phyloP scores from a whole-genome alignment of 2,113 vertebrate species.

The Plecturocebus donacophilus region DNA sequence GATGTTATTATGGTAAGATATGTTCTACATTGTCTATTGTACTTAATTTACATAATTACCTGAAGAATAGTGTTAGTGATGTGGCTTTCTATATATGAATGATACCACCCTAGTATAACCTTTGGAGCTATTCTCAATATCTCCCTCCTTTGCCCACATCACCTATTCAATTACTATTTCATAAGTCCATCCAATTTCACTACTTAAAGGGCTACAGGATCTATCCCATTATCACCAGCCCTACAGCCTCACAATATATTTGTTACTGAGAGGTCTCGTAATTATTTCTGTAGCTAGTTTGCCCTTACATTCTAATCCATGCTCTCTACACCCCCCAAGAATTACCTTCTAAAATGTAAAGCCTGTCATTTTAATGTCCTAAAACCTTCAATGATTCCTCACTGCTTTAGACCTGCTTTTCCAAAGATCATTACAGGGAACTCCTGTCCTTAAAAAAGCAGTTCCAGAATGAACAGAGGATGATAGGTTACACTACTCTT shows the following conservation, averaged over 20 bases:
- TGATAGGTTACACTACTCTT: not conserved
- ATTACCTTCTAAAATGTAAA: not conserved
- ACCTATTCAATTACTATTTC: not conserved
- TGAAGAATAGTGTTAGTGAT: not conserved
- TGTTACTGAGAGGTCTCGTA: not conserved
- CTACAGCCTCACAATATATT: not conserved
- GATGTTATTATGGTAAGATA: not conserved
- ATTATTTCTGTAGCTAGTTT: not conserved
- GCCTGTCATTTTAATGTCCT: not conserved
- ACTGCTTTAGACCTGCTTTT: not conserved
- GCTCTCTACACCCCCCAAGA: not conserved
- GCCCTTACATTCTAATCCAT: not conserved
- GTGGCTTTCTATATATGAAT: not conserved
- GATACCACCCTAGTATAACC: not conserved
- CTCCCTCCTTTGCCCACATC: not conserved
- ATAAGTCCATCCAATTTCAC: not conserved
- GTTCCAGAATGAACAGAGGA: not conserved
- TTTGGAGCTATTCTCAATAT: not conserved
- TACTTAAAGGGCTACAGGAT: not conserved
- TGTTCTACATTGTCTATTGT: not conserved
- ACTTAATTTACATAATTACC: not conserved
- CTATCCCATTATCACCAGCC: not conserved
- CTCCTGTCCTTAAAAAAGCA: not conserved
- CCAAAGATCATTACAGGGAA: not conserved
- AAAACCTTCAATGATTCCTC: not conserved